phyloP scores from a whole-genome alignment of 2,797 vertebrate species.

The Poeciliopsis paucimaculata region DNA sequence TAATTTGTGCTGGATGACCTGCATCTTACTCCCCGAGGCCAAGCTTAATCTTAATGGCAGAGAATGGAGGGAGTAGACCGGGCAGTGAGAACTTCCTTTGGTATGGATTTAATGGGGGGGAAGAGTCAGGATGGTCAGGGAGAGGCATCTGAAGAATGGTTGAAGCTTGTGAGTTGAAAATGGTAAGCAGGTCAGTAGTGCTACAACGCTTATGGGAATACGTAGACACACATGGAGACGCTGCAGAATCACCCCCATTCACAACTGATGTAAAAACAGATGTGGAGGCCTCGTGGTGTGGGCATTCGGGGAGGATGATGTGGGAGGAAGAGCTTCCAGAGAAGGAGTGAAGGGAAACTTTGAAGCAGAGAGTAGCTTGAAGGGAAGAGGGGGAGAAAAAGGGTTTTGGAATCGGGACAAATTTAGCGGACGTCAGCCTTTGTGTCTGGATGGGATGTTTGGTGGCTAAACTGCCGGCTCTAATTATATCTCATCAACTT shows the following conservation, averaged over 20 bases:
- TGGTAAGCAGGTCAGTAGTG: conserved; percentile 63
- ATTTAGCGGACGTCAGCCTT: conserved; percentile 38
- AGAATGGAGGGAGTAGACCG: conserved; percentile 60
- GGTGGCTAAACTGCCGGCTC: conserved; percentile 61
- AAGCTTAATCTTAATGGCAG: conserved; percentile 74
- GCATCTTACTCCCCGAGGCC: conserved; percentile 54
- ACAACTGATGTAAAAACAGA: conserved; percentile 51
- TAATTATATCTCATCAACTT: conserved; percentile 82
- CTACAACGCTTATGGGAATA: conserved; percentile 37
- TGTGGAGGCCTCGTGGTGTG: conserved; percentile 47
- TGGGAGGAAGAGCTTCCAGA: conserved; percentile 34
- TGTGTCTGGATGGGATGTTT: conserved; percentile 65
- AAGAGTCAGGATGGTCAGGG: conserved; percentile 34
- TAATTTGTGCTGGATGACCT: conserved; percentile 72
- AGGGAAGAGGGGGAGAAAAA: neutral
- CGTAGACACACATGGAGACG: conserved; percentile 41
- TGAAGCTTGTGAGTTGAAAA: conserved; percentile 53
- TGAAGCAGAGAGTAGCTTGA: conserved; percentile 5
- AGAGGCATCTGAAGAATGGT: conserved; percentile 43
- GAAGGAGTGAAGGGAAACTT: conserved; percentile 3
- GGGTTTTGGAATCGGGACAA: conserved; percentile 23
- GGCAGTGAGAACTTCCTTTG: conserved; percentile 66
- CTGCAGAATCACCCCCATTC: conserved; percentile 53
- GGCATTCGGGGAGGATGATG: conserved; percentile 21
- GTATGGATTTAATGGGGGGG: conserved; percentile 52